A percentile compares a stretch with the other conserved stretches of the same genome.
Conservation (phyloP, 2,888 invertebrate genomes). For the Troides oblongomaculatus region DNA sequence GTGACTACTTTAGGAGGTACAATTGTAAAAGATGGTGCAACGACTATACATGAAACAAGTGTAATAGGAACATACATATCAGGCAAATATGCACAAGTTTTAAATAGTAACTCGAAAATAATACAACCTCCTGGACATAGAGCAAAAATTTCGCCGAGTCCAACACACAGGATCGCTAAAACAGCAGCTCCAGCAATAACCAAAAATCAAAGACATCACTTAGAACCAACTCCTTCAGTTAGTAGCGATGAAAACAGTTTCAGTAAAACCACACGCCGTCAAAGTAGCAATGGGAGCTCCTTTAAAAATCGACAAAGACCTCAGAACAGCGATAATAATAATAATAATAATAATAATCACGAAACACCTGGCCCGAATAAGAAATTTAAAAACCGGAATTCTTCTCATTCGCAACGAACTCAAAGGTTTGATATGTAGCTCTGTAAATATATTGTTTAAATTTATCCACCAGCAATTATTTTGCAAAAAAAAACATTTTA, state of each 20-base stretch:
- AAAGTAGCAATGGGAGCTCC: constrained; percentile 65
- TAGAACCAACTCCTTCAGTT: constrained; percentile 83
- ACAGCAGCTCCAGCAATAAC: constrained; percentile 84
- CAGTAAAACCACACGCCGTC: constrained; percentile 78
- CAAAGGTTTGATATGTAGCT: constrained; percentile 57
- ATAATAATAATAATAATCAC: constrained; percentile 59
- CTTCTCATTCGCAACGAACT: constrained; percentile 58
- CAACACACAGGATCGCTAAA: constrained; percentile 85
- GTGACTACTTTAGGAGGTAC: constrained; percentile 92
- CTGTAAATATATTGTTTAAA: constrained; percentile 29
- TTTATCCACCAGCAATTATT: constrained; percentile 9
- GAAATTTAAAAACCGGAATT: constrained; percentile 71
- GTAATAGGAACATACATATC: constrained; percentile 94
- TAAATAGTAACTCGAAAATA: constrained; percentile 89
- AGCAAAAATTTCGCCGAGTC: constrained; percentile 84
- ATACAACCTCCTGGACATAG: constrained; percentile 73
- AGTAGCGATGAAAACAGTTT: constrained; percentile 82
- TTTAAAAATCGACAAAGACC: constrained; percentile 81
- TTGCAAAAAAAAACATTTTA: no score
- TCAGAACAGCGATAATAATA: constrained; percentile 48
- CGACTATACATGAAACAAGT: constrained; percentile 92
- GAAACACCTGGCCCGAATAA: constrained; percentile 59
- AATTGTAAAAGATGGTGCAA: constrained; percentile 88
- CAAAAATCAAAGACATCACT: constrained; percentile 77
- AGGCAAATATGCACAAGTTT: constrained; percentile 92